Conservation (phyloP, 2,113 vertebrate genomes). For the Cichladusa arquata region DNA sequence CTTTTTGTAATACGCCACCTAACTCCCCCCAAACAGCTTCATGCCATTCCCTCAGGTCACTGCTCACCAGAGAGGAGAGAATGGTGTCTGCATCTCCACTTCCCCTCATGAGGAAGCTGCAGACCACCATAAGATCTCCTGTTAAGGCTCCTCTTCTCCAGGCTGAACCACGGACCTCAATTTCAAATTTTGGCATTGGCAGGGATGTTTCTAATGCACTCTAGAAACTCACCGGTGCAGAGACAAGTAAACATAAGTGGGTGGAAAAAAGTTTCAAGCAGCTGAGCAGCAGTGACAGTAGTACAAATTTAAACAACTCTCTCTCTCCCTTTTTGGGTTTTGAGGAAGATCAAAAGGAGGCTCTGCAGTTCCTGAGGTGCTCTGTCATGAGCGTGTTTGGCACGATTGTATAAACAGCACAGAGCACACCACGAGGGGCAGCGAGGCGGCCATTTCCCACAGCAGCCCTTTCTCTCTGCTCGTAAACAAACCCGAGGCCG, state of each 20-base stretch:
- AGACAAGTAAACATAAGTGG: neutral
- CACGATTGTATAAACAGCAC: neutral
- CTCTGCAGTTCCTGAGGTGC: neutral
- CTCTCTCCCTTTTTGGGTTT: neutral
- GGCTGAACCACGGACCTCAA: neutral
- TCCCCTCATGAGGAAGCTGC: neutral
- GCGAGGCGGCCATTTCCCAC: neutral
- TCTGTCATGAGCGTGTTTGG: neutral
- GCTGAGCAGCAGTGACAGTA: neutral
- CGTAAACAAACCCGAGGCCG: slow-evolving; percentile 19
- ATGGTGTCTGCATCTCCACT: neutral
- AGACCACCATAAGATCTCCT: neutral
- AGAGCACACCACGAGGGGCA: neutral
- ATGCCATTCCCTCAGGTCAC: neutral
- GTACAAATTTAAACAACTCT: neutral
- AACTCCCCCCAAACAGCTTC: neutral
- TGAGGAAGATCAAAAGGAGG: neutral
- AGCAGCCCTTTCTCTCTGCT: neutral
- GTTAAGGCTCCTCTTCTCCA: neutral
- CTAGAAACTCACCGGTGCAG: neutral
- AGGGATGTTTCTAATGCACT: neutral
- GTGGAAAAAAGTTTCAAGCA: neutral
- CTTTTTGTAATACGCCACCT: neutral
- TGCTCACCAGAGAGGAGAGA: neutral
- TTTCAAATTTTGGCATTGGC: neutral